A percentile compares a stretch with the other conserved stretches of the same genome.
Evolutionary conservation across 2,113 vertebrate genomes (phyloP).

Genomic region (Bolborhynchus lineola): DNA sequence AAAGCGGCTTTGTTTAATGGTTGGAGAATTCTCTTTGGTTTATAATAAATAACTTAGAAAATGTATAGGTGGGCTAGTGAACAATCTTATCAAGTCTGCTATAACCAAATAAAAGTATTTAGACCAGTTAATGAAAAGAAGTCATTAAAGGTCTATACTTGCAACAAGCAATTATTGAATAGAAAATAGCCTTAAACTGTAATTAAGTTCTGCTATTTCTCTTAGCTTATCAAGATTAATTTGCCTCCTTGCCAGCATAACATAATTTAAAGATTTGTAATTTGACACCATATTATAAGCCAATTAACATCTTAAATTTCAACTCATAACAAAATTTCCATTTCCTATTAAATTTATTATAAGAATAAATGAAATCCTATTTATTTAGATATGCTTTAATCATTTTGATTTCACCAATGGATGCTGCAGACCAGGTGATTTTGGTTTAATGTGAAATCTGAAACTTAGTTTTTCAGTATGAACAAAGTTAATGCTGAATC

Average conservation of each 20-base stretch:
- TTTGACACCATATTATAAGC: not conserved
- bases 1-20: not conserved
- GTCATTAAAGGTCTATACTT: not conserved
- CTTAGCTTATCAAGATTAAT: not conserved
- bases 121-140: slow-evolving; percentile 31
- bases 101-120: slow-evolving; percentile 25
- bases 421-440: not conserved
- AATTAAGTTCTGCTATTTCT: slow-evolving; percentile 8
- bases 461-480: not conserved
- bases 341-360: not conserved
- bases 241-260: not conserved
- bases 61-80: not conserved
- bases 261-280: not conserved
- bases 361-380: not conserved
- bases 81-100: not conserved
- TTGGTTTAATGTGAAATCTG: not conserved
- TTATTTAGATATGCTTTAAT: not conserved
- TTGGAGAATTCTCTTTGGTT: not conserved
- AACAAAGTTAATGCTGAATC: not conserved
- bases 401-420: not conserved
- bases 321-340: not conserved
- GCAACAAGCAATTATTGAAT: not conserved
- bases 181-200: not conserved
- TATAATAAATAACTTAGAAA: not conserved
- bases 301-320: not conserved